Base-by-base conservation (phyloP, 2,888 invertebrate species). In the Gerosis bhagava region DNA sequence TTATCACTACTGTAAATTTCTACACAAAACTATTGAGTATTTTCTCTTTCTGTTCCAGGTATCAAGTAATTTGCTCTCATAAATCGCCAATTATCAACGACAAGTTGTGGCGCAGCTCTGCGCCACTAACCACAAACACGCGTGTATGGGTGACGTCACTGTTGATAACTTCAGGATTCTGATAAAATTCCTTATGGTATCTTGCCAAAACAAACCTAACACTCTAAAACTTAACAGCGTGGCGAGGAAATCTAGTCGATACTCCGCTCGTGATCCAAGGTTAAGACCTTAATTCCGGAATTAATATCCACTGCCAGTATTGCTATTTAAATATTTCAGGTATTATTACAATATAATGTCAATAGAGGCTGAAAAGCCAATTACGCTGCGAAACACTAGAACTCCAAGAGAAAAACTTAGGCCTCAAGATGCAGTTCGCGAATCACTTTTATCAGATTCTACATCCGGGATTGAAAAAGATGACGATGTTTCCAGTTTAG, bases 141-240 rank as follows among this genome's bases (percentile, higher is more conserved):
- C 59, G 75, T 83, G 79, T 66, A 86, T 87, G 87, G 83, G 80
- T 70, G 74, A 73, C 70, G 60, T 67, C 60, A 60, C 62, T 45
- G 54, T 58, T 34, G 54, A 60, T 49, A 45, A 62, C 46, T 43
- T 50, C 17, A 46, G 50, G 40, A 50, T 58, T 55, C 50, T 65
- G 49, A 73, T 74, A 76, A 79, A 77, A 73, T 78, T 77, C 87
- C 90, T 90, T 79, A 91, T 92, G 91, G 89, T 88, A 80, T 76
- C 79, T 74, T 73, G 83, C 67, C 89, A 83, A 84, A 86, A 86
- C 61, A 88, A 87, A 72, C 89, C 89, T 40, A 84, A 81, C 63
- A 78, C 82, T 54, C 70, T 87, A 50, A 87, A 89, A 64, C 78
- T 83, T 17, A 86, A 86, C 76, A 82, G 86, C 66, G 83, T 80